Conservation (phyloP, 2,113 vertebrate species). For the Stigmatopora argus region DNA sequence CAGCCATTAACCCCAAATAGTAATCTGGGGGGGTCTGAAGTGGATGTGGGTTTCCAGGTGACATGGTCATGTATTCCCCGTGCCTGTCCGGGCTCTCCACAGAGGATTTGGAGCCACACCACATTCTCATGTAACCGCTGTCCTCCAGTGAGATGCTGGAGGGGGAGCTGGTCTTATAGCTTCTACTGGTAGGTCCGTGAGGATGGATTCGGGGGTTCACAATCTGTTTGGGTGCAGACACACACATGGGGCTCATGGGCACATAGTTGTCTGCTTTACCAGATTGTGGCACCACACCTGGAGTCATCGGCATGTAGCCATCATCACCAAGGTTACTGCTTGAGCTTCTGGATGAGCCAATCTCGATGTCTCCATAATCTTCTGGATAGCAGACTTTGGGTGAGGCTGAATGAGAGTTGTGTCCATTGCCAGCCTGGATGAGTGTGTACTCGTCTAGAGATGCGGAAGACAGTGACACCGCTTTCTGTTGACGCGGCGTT, state of each 20-base stretch:
- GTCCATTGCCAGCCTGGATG: conserved; percentile 76
- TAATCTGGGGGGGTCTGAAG: conserved; percentile 67
- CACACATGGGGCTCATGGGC: conserved; percentile 88
- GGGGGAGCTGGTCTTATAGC: conserved; percentile 75
- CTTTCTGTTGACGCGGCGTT: conserved; percentile 76
- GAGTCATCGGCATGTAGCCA: conserved; percentile 94
- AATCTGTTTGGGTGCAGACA: conserved; percentile 87
- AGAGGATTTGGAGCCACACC: conserved; percentile 77
- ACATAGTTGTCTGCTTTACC: conserved; percentile 74
- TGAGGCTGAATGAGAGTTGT: conserved; percentile 74
- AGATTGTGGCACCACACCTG: conserved; percentile 62
- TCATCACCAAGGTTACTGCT: conserved; percentile 75
- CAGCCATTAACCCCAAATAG: conserved; percentile 52
- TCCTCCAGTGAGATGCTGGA: conserved; percentile 80
- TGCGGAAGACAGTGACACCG: conserved; percentile 77
- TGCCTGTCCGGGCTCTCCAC: conserved; percentile 73
- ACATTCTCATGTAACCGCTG: conserved; percentile 91
- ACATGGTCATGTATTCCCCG: conserved; percentile 90
- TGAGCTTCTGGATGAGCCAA: conserved; percentile 78
- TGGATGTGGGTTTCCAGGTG: conserved; percentile 72
- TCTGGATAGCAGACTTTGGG: conserved; percentile 83
- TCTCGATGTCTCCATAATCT: conserved; percentile 88
- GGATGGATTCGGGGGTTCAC: conserved; percentile 75
- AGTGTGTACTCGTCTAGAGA: conserved; percentile 89
- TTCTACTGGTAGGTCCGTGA: conserved; percentile 36